Evolutionary conservation across 2,797 vertebrate species (phyloP).

Genomic region (Liparis tanakae): DNA sequence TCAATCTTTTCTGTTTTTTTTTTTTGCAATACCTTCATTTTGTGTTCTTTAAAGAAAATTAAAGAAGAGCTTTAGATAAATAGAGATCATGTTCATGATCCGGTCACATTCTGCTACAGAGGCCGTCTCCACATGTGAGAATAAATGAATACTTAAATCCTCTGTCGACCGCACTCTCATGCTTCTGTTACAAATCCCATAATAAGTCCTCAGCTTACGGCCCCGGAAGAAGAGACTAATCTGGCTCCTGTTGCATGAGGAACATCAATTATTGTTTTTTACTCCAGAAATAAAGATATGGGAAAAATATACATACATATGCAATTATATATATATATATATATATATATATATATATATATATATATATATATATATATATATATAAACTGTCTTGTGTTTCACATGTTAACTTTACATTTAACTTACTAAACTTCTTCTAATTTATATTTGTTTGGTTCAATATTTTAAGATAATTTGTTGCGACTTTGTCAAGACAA

Average conservation of each 20-base stretch:
- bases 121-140: not conserved
- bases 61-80: not conserved
- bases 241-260: too few relatives aligned
- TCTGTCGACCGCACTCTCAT: constrained; percentile 30
- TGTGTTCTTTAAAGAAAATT: not conserved
- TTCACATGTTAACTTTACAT: not conserved
- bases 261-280: not conserved
- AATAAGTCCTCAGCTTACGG: constrained; percentile 42
- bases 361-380: too few relatives aligned
- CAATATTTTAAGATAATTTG: not conserved
- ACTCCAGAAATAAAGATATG: not conserved
- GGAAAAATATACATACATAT: not conserved
- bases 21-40: too few relatives aligned
- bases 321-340: too few relatives aligned
- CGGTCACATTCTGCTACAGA: not conserved
- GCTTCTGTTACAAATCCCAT: constrained; percentile 54
- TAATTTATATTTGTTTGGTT: not conserved
- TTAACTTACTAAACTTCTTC: not conserved
- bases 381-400: not conserved
- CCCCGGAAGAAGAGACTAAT: constrained; percentile 1
- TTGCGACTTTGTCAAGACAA: too few relatives aligned
- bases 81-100: not conserved
- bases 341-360: not conserved
- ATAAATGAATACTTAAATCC: constrained; percentile 39
- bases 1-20: too few relatives aligned